phyloP scores from a whole-genome alignment of 2,888 invertebrate genomes.

The Boloria selene region DNA sequence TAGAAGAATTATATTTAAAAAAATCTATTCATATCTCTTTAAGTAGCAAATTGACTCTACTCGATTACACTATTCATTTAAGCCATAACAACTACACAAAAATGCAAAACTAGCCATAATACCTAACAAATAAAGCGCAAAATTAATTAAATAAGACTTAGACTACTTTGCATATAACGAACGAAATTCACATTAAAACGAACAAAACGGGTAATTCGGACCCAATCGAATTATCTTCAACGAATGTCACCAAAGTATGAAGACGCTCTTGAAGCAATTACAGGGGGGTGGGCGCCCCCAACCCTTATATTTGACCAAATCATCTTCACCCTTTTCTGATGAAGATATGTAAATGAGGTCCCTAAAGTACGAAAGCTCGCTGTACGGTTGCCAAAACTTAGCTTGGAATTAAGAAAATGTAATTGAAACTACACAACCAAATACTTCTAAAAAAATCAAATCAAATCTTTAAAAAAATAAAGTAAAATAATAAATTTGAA shows the following conservation, averaged over 20 bases:
- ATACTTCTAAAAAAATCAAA: no score
- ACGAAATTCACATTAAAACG: conserved; percentile 47
- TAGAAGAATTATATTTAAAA: conserved; percentile 2
- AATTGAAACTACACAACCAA: no score
- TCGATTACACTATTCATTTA: conserved; percentile 30
- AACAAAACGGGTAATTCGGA: conserved; percentile 60
- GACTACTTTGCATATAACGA: conserved; percentile 45
- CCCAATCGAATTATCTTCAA: conserved; percentile 72
- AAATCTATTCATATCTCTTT: conserved; percentile 17
- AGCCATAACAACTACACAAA: conserved; percentile 2
- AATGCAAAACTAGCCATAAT: conserved; percentile 28
- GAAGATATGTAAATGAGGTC: conserved; percentile 72
- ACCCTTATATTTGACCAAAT: conserved; percentile 59
- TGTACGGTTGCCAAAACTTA: conserved; percentile 23
- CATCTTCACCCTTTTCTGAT: conserved; percentile 77
- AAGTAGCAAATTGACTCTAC: conserved; percentile 30
- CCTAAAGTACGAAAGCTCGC: conserved; percentile 35
- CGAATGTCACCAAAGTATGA: conserved; percentile 67
- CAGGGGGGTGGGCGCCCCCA: conserved; percentile 45
- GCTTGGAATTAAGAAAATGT: conserved; percentile 12
- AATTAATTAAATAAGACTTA: conserved; percentile 29
- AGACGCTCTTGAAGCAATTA: conserved; percentile 72
- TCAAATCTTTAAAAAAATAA: no score
- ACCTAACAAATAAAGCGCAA: conserved; percentile 31
- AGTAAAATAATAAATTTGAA: no score